phyloP scores from a whole-genome alignment of 2,888 invertebrate genomes.

The Megaustenia siamemsis region DNA sequence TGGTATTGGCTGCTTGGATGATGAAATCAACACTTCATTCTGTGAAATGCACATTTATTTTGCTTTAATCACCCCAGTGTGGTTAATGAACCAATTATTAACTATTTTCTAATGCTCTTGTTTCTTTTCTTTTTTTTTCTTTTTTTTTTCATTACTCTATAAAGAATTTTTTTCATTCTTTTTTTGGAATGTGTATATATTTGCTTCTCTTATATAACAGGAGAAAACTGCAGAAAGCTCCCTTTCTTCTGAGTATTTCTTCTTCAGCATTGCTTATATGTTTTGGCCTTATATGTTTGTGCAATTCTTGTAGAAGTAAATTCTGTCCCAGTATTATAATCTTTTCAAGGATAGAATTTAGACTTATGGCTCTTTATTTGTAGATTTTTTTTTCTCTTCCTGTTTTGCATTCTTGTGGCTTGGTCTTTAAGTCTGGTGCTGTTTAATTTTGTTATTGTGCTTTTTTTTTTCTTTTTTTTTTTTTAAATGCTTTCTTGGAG shows the following conservation, averaged over 20 bases:
- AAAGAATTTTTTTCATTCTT: background rate
- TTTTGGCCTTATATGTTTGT: background rate
- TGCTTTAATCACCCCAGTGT: background rate
- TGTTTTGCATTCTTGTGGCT: background rate
- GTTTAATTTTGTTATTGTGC: background rate
- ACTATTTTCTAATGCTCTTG: background rate
- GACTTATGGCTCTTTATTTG: background rate
- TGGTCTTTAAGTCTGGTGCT: background rate
- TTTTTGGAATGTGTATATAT: background rate
- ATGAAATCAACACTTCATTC: background rate
- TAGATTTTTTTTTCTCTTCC: background rate
- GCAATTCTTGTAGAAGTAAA: background rate
- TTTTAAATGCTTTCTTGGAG: constrained; percentile 31
- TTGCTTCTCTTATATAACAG: background rate
- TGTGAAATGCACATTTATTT: background rate
- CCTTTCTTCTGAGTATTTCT: background rate
- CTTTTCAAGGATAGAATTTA: background rate
- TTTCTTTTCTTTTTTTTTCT: background rate
- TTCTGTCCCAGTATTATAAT: background rate
- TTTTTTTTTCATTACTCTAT: no score
- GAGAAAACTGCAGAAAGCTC: background rate
- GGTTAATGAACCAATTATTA: background rate
- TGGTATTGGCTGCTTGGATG: background rate
- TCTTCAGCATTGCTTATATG: background rate
- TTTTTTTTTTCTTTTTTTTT: background rate